phyloP scores from a whole-genome alignment of 2,888 invertebrate genomes.

The Drosophila rubida region DNA sequence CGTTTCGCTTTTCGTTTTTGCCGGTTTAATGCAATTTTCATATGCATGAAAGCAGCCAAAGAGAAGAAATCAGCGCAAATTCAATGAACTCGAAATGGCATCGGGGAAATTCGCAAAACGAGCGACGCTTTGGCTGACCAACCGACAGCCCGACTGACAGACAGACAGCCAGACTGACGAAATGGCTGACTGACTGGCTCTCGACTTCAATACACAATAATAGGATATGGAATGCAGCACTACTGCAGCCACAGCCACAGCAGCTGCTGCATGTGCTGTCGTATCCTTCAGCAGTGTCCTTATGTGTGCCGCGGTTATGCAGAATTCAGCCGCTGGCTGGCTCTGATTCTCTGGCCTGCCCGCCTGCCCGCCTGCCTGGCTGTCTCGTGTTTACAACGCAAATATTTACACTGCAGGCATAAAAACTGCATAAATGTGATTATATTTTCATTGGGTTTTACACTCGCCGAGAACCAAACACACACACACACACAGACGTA shows the following conservation, averaged over 20 bases:
- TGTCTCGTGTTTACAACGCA: conserved; percentile 64
- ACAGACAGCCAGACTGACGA: conserved; percentile 21
- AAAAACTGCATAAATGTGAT: conserved; percentile 81
- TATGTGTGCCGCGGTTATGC: conserved; percentile 34
- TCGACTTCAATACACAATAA: conserved; percentile 20
- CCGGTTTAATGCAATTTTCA: conserved; percentile 67
- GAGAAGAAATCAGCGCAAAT: conserved; percentile 71
- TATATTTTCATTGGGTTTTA: conserved; percentile 78
- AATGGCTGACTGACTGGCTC: conserved; percentile 10
- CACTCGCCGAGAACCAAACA: conserved; percentile 7
- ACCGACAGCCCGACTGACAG: conserved; percentile 15
- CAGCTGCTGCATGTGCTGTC: background rate
- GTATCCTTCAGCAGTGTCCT: conserved; percentile 11
- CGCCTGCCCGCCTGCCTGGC: conserved; percentile 10
- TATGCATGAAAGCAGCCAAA: conserved; percentile 49
- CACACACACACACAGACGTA: background rate
- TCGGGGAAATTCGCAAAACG: conserved; percentile 46
- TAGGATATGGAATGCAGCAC: conserved; percentile 25
- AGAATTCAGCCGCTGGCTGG: conserved; percentile 15
- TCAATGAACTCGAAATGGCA: conserved; percentile 80
- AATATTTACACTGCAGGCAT: conserved; percentile 81
- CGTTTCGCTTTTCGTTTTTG: conserved; percentile 8
- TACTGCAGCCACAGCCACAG: conserved; percentile 18
- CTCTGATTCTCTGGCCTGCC: background rate
- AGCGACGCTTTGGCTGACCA: conserved; percentile 13